Evolutionary conservation across 2,113 vertebrate species (phyloP), one percentile per base, ranked within the genome.

Genomic region (Chamaetylas fuelleborni): DNA sequence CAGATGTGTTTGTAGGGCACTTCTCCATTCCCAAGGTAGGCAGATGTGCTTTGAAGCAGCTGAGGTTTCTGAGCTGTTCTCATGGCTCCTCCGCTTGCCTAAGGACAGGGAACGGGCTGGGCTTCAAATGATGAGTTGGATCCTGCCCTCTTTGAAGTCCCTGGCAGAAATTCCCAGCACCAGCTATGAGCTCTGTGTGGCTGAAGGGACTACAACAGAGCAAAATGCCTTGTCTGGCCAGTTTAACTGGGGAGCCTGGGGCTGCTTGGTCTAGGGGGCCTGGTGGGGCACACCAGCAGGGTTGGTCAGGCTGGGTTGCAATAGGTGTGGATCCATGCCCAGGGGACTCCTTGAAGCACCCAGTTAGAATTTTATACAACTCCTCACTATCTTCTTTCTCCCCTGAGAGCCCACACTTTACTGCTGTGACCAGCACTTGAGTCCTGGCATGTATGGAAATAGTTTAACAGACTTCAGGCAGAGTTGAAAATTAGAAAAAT

Each of bases 101-200:
- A 92, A 96, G 90, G 94, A 96, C 72, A 92, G 71, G 90, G 85
- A 94, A 90, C 0, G 4, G 90, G 94, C 64, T 0, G 71, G 85
- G 94, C 74, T 94, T 95, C 85, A 64, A 85, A 92, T 0, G 23
- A 93, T 95, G 79, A 92, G 93, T 93, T 95, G 67, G 78, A 70
- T 95, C 92, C 88, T 96, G 95, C 90, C 78, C 74, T 92, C 95
- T 97, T 96, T 97, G 95, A 96, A 95, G 93, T 95, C 57, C 36
- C 19, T 96, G 96, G 92, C 94, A 97, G 84, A 81, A 92, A 82
- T 76, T 91, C 89, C 48, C 7, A 5, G 43, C 70, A 57, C 36
- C 65, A 92, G 73, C 77, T 80, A 60, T 6, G 8, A 81, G 67
- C 51, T 72, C 48, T 87, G 25, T 50, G 70, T 65, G 53, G 92